A percentile compares a stretch with the other conserved stretches of the same genome.
These are phyloP conservation scores for Athalia circularis DNA, from an alignment of 2,888 invertebrate genomes.

Conservation along the genomic window DNA sequence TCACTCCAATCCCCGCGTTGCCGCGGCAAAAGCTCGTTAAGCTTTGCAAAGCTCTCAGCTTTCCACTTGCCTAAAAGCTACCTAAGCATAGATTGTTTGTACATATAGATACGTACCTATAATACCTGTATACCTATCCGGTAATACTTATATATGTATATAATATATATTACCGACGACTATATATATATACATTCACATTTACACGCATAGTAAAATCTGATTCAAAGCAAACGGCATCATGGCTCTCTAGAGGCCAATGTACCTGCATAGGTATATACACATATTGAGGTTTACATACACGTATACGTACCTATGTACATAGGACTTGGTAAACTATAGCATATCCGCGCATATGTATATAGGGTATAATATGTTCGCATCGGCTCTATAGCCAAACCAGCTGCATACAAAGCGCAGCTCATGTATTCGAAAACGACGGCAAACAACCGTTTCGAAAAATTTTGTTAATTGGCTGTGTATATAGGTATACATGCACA, in stretches of 20 bases:
- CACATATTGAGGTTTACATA: neutral
- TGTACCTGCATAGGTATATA: neutral
- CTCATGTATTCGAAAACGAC: slow-evolving; percentile 45
- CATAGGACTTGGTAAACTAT: neutral
- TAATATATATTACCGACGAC: neutral
- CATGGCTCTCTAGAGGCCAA: too few relatives aligned
- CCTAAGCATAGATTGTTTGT: neutral
- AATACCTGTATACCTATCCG: neutral
- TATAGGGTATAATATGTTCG: too few relatives aligned
- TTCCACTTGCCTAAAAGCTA: slow-evolving; percentile 34
- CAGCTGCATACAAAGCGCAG: slow-evolving; percentile 30
- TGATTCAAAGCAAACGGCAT: neutral
- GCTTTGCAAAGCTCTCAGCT: slow-evolving; percentile 44
- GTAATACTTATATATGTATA: neutral
- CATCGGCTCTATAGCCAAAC: neutral
- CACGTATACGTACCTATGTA: neutral
- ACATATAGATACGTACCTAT: neutral
- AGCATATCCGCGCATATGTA: neutral
- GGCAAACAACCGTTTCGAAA: slow-evolving; percentile 49
- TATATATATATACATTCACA: neutral
- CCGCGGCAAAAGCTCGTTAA: slow-evolving; percentile 35
- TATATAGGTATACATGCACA: slow-evolving; percentile 11
- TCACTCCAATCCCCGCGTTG: neutral
- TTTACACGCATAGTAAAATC: neutral
- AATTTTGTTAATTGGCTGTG: neutral